Percentiles rank a stretch among this genome's conserved stretches.
Evolutionary conservation across 2,113 vertebrate genomes (phyloP).

Genomic region (Centrocercus urophasianus): DNA sequence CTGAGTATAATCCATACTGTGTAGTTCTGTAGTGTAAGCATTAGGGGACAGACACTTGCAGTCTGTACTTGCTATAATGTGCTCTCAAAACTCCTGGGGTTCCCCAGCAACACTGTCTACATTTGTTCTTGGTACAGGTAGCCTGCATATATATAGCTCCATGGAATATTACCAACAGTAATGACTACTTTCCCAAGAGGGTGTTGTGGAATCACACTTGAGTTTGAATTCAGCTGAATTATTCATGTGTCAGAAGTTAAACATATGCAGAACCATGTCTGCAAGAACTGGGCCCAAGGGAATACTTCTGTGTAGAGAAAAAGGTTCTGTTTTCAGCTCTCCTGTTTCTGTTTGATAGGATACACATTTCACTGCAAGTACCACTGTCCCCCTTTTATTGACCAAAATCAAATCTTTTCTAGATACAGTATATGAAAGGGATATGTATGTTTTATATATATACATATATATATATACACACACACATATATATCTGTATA

Average conservation of each 20-base stretch:
- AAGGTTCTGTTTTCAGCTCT: background rate
- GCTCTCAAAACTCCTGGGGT: background rate
- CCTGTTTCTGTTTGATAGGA: background rate
- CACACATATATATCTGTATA: too few relatives aligned
- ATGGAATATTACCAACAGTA: constrained; percentile 22
- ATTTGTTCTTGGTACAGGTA: background rate
- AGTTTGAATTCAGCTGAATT: constrained; percentile 23
- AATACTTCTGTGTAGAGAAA: background rate
- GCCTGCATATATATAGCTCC: background rate
- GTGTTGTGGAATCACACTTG: background rate
- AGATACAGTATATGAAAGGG: background rate
- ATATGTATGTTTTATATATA: too few relatives aligned
- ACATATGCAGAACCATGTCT: background rate
- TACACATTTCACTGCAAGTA: background rate
- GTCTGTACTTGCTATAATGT: background rate
- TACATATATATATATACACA: too few relatives aligned
- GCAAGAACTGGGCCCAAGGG: background rate
- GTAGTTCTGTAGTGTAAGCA: constrained; percentile 9
- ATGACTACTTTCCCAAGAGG: constrained; percentile 10
- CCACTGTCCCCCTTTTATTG: background rate
- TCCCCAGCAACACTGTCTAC: constrained; percentile 18
- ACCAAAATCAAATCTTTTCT: background rate
- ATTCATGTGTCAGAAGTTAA: background rate
- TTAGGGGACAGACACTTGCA: constrained; percentile 38
- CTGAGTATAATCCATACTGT: constrained; percentile 21